Base-by-base conservation (phyloP, 2,113 vertebrate genomes). In the Mormyrus lacerda region DNA sequence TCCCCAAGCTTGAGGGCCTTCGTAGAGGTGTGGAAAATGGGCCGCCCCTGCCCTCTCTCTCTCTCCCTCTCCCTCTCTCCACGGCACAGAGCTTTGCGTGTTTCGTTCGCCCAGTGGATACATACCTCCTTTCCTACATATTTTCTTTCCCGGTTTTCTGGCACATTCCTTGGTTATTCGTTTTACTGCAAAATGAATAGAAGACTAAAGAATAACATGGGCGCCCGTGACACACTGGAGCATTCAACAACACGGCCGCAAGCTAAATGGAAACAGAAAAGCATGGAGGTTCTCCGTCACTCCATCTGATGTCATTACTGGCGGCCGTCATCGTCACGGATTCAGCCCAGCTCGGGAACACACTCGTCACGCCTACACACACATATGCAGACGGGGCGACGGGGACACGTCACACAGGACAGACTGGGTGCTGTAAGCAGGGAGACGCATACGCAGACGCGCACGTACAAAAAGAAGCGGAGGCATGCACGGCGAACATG, bases 161-260 rank as follows among this genome's bases (percentile, higher is more conserved):
- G 95, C 95, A 96, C 96, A 97, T 97, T 97, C 97, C 96, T 97
- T 97, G 96, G 96, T 96, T 97, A 99, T 99, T 99, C 98, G 98
- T 99, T 99, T 99, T 97, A 99, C 98, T 99, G 98, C 97, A 99
- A 99, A 99, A 98, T 98, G 98, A 99, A 99, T 99, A 99, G 96
- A 99, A 99, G 96, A 99, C 98, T 99, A 99, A 98, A 99, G 98
- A 99, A 99, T 99, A 99, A 99, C 97, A 99, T 98, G 97, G 97
- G 97, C 97, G 97, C 96, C 97, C 97, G 93, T 97, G 94, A 98
- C 94, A 96, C 94, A 96, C 96, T 96, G 97, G 96, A 98, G 96
- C 98, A 99, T 98, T 97, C 97, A 97, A 96, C 95, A 93, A 95
- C 95, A 92, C 95, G 95, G 92, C 94, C 95, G 97, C 95, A 95